Evolutionary conservation across 2,888 invertebrate species (phyloP), one percentile per base, ranked within the genome.

Genomic region (Cosmopolites sordidus): DNA sequence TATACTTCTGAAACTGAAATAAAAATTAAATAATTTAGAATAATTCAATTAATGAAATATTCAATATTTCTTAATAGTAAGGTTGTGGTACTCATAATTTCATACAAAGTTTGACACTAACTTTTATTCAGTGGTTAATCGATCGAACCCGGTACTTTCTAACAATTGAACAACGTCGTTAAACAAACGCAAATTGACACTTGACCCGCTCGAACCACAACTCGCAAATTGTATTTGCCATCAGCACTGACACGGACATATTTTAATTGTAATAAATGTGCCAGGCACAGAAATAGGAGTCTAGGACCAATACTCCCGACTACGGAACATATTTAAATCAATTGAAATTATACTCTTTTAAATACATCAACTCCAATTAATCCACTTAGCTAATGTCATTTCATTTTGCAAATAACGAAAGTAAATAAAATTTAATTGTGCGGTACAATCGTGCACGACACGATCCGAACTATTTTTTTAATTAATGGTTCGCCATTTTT

Each of bases 151-250:
- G 8, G 33, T 54, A 54, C 40, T 49, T 50, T 47, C 51, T 37
- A 51, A 51, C 59, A 66, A 64, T 63, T 65, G 65, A 63, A 65
- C 66, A 66, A 68, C 63, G 64, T 68, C 64, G 66, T 69, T 69
- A 68, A 67, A 67, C 67, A 63, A 66, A 66, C 60, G 66, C 66
- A 64, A 70, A 69, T 69, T 71, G 70, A 71, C 70, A 69, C 64
- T 69, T 70, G 70, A 70, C 71, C 69, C 61, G 62, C 58, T 63
- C 64, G 65, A 67, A 67, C 62, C 64, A 66, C 64, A 66, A 63
- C 64, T 63, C 63, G 67, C 67, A 68, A 69, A 69, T 69, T 69
- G 60, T 63, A 65, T 67, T 68, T 67, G 67, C 63, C 57, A 64
- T 58, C 54, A 54, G 58, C 60, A 58, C 47, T 59, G 56, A 59